These are phyloP conservation scores for Omphaloscelis lunosa DNA, from an alignment of 2,888 invertebrate species.

Conservation along the genomic window DNA sequence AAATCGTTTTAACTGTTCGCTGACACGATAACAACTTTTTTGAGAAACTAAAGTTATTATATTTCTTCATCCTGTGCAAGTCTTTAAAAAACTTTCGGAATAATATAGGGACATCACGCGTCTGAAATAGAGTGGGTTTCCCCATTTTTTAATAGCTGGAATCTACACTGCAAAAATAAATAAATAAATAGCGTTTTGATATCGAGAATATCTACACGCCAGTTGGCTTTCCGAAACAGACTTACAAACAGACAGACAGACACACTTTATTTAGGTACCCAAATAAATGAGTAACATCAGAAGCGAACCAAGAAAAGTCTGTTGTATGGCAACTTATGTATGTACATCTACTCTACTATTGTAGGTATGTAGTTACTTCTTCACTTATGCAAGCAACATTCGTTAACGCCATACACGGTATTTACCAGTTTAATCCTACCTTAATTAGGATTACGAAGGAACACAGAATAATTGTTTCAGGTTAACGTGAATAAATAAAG, in stretches of 20 bases:
- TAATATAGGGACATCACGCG: neutral
- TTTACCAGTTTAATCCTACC: conserved; percentile 19
- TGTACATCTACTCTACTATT: neutral
- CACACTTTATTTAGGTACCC: neutral
- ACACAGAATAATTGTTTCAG: conserved; percentile 1
- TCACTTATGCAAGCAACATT: neutral
- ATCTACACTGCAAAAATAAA: neutral
- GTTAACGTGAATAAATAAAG: conserved; percentile 20
- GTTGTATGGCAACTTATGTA: neutral
- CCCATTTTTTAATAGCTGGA: neutral
- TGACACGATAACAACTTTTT: conserved; percentile 1
- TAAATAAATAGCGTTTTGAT: too few species aligned
- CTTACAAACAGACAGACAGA: neutral
- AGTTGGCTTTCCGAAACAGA: neutral
- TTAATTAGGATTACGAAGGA: conserved; percentile 26
- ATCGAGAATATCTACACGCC: neutral
- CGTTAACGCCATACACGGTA: neutral
- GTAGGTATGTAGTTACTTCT: neutral
- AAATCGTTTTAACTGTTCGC: neutral
- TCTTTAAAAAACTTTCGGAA: neutral
- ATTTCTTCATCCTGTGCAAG: neutral
- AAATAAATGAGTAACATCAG: neutral
- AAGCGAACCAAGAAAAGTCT: neutral
- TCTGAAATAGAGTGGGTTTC: neutral
- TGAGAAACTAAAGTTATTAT: neutral